Evolutionary conservation across 2,113 vertebrate genomes (phyloP).

Genomic region (Xiphophorus hellerii): DNA sequence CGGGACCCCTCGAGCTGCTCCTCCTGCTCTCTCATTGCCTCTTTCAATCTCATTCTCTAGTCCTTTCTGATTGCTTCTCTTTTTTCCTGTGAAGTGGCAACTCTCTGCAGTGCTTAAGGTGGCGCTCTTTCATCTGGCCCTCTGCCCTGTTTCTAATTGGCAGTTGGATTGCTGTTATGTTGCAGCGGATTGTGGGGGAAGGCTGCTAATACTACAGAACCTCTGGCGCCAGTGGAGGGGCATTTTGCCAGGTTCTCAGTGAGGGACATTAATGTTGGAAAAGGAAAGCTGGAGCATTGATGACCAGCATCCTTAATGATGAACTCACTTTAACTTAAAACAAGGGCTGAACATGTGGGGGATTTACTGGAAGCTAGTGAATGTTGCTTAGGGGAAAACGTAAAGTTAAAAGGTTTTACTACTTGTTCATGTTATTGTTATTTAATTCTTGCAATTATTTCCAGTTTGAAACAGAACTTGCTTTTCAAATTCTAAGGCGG

Average conservation of each 20-base stretch:
- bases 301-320: slow-evolving; percentile 25
- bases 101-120: slow-evolving; percentile 58
- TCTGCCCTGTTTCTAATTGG: slow-evolving; percentile 66
- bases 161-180: slow-evolving; percentile 53
- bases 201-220: slow-evolving; percentile 45
- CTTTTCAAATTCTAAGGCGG: neutral
- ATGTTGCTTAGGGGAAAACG: neutral
- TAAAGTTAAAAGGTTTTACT: neutral
- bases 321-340: slow-evolving; percentile 31
- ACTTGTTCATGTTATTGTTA: neutral
- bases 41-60: slow-evolving; percentile 52
- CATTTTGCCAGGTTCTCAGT: slow-evolving; percentile 41
- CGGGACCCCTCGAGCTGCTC: slow-evolving; percentile 58
- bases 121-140: slow-evolving; percentile 66
- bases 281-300: neutral
- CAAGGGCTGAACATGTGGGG: slow-evolving; percentile 7
- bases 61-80: slow-evolving; percentile 50
- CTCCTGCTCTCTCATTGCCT: slow-evolving; percentile 38
- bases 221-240: slow-evolving; percentile 36
- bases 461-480: too few relatives aligned
- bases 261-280: slow-evolving; percentile 14
- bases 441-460: neutral
- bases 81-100: slow-evolving; percentile 56
- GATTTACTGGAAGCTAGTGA: neutral
- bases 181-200: slow-evolving; percentile 26